A percentile compares a stretch with the other conserved stretches of the same genome.
Evolutionary conservation across 2,888 invertebrate species (phyloP).

Genomic region (Stenodema calcarata): DNA sequence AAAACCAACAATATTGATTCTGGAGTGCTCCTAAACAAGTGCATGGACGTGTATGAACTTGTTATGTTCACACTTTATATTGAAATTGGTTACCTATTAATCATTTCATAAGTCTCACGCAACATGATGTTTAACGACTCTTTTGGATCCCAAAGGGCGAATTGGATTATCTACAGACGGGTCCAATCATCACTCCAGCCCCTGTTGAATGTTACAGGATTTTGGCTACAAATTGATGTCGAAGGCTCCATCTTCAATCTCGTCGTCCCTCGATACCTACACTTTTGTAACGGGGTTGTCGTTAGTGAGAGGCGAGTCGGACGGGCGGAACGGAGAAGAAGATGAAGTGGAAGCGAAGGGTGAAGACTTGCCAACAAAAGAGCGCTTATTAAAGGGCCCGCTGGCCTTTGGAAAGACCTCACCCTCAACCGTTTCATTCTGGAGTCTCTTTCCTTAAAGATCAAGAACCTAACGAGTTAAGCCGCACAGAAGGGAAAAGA

Average conservation of each 20-base stretch:
- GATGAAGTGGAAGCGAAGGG: constrained; percentile 1
- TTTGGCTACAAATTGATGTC: background rate
- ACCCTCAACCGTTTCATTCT: background rate
- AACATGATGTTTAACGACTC: too few relatives aligned
- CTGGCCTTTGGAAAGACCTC: background rate
- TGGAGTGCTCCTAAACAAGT: too few relatives aligned
- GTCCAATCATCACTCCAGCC: too few relatives aligned
- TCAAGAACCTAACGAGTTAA: background rate
- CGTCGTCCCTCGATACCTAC: background rate
- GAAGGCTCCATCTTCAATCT: background rate
- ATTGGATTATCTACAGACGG: too few relatives aligned
- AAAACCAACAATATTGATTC: too few relatives aligned
- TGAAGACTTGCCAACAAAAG: background rate
- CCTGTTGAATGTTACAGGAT: background rate
- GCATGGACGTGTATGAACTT: too few relatives aligned
- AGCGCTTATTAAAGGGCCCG: constrained; percentile 8
- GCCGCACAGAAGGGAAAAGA: background rate
- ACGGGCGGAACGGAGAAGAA: background rate
- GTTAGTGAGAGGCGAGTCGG: background rate
- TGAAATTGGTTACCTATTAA: too few relatives aligned
- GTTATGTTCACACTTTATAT: too few relatives aligned
- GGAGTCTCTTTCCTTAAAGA: background rate
- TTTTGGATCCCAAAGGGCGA: too few relatives aligned
- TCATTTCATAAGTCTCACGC: too few relatives aligned
- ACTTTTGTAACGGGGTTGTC: background rate